Percentiles rank a stretch among this genome's conserved stretches.
Conservation (phyloP, 2,113 vertebrate species). For the Malurus cyaneus region DNA sequence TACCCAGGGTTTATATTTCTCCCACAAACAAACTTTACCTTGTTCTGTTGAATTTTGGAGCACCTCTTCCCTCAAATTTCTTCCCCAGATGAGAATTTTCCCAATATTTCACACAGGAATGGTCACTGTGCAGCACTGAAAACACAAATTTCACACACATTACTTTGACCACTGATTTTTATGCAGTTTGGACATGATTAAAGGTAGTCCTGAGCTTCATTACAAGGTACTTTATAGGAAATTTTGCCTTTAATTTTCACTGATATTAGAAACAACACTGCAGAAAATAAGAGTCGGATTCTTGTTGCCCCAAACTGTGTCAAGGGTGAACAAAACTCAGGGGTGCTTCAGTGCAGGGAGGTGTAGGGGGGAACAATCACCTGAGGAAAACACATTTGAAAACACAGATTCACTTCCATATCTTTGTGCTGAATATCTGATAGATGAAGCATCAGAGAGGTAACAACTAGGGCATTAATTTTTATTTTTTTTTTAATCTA, state of each 20-base stretch:
- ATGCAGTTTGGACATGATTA: background rate
- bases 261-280: background rate
- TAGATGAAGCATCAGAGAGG: background rate
- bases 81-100: background rate
- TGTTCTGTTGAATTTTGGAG: background rate
- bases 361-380: background rate
- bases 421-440: background rate
- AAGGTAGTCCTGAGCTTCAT: background rate
- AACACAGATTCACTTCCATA: background rate
- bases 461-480: background rate
- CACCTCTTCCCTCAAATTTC: background rate
- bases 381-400: background rate
- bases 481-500: background rate
- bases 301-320: background rate
- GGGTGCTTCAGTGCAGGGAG: background rate
- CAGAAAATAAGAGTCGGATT: background rate
- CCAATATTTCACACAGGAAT: background rate
- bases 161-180: background rate
- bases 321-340: background rate
- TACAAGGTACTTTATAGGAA: background rate
- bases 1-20: background rate
- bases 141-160: background rate
- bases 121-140: rapidly evolving
- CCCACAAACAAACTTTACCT: background rate
- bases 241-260: background rate